Evolutionary conservation across 2,113 vertebrate species (phyloP).

Genomic region (Colistium nudipinnis): DNA sequence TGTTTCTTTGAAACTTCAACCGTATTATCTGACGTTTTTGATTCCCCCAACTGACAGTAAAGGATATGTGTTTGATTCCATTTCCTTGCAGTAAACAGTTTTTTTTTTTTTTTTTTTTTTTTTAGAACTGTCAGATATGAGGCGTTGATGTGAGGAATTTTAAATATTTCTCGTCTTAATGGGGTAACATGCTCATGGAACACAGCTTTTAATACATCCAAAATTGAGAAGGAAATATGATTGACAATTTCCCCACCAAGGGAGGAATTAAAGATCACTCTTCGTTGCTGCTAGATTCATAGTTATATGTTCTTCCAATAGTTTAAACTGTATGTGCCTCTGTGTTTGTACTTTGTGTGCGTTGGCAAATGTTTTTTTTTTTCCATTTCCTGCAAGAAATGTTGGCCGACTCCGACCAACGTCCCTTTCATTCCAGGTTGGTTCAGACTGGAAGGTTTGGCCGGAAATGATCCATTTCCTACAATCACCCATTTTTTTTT

Average conservation of each 20-base stretch:
- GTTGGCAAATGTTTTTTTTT: conserved; percentile 28
- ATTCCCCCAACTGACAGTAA: too few relatives aligned
- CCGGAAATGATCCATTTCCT: conserved; percentile 29
- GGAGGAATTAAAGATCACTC: neutral
- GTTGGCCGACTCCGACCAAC: neutral
- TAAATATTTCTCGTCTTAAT: too few relatives aligned
- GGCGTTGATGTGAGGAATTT: too few relatives aligned
- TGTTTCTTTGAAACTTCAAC: neutral
- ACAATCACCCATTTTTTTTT: conserved; percentile 42
- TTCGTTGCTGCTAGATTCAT: too few relatives aligned
- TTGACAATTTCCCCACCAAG: too few relatives aligned
- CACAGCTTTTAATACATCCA: too few relatives aligned
- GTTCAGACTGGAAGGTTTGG: conserved; percentile 26
- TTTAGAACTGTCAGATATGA: conserved; percentile 15
- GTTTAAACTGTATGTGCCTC: conserved; percentile 8
- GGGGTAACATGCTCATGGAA: too few relatives aligned
- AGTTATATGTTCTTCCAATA: too few relatives aligned
- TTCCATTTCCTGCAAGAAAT: conserved; percentile 10
- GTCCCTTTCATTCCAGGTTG: conserved; percentile 1
- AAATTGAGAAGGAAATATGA: too few relatives aligned
- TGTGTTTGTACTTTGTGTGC: neutral
- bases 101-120: too few relatives aligned
- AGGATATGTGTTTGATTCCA: too few relatives aligned
- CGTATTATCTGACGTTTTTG: conserved; percentile 1
- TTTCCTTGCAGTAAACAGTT: too few relatives aligned